Percentiles rank a stretch among this genome's conserved stretches.
These are phyloP conservation scores for Neogobius melanostomus DNA, from an alignment of 2,113 vertebrate genomes.

Conservation along the genomic window DNA sequence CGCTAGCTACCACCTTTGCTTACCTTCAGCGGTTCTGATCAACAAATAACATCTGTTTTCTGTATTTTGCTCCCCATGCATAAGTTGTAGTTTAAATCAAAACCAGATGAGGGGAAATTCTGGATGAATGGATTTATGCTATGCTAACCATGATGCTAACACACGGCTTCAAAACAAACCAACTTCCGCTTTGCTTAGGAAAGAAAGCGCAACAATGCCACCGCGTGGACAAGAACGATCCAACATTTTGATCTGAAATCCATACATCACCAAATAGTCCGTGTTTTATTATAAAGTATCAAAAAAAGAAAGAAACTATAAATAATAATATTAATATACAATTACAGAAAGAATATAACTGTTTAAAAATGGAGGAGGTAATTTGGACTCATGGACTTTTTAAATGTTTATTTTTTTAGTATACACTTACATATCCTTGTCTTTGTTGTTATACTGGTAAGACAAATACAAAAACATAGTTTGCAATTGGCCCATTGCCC, in stretches of 20 bases:
- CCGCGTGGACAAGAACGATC: neutral
- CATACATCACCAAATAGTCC: neutral
- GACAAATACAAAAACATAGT: too few relatives aligned
- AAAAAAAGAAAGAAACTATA: too few relatives aligned
- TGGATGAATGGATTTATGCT: neutral
- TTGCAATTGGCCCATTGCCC: too few relatives aligned
- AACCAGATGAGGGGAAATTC: neutral
- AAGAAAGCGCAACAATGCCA: neutral
- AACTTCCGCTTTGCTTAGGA: conserved; percentile 28
- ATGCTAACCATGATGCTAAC: conserved; percentile 1
- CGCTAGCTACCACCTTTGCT: neutral
- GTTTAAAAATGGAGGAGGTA: too few relatives aligned
- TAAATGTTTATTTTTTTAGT: too few relatives aligned
- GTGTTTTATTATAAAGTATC: too few relatives aligned
- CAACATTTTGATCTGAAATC: neutral
- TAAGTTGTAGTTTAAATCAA: neutral
- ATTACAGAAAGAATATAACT: too few relatives aligned
- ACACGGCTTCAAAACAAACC: conserved; percentile 12
- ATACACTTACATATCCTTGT: too few relatives aligned
- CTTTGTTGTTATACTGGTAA: too few relatives aligned
- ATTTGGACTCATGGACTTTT: too few relatives aligned
- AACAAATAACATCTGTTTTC: neutral
- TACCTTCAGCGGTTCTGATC: neutral
- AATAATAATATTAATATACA: too few relatives aligned
- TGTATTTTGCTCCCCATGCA: neutral